Base-by-base conservation (phyloP, 1,140 invertebrate species). In the Luehdorfia chinensis region DNA sequence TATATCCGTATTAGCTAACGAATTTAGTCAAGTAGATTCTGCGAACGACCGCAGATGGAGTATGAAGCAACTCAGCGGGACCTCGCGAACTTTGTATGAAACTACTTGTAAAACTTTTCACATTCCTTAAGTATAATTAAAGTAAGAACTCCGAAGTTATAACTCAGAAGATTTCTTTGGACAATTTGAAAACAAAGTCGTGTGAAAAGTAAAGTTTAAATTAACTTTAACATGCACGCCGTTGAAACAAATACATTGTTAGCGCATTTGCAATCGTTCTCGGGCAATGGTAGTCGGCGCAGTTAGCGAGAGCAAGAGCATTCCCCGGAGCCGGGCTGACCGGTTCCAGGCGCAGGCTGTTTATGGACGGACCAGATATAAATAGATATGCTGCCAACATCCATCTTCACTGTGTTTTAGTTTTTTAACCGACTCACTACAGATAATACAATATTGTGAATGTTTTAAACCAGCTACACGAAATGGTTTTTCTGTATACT, bases 331-430 rank as follows among this genome's bases (percentile, higher is more conserved):
- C 61, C 65, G 61, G 65, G 60, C 74, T 59, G 73, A 81, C 80
- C 77, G 80, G 80, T 81, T 81, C 59, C 68, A 57, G 58, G 50
- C 57, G 46, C 64, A 66, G 60, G 73, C 76, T 72, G 72, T 81
- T 84, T 84, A 81, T 72, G 75, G 75, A 61, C 66, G 61, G 66
- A 71, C 71, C 76, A 78, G 76, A 80, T 81, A 84, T 81, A 84
- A 80, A 81, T 81, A 81, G 78, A 80, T 66, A 67, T 66, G 55
- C 66, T 66, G 71, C 71, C 68, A 66, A 78, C 74, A 76, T 75
- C 69, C 71, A 73, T 78, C 79, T 76, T 69, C 59, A 59, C 66
- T 62, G 62, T 73, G 65, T 66, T 77, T 67, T 66, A 70, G 55
- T 74, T 75, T 70, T 71, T 69, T 69, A 49, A 43, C 34, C 34